Conservation (phyloP, 2,113 vertebrate genomes). For the Dasyornis broadbenti region DNA sequence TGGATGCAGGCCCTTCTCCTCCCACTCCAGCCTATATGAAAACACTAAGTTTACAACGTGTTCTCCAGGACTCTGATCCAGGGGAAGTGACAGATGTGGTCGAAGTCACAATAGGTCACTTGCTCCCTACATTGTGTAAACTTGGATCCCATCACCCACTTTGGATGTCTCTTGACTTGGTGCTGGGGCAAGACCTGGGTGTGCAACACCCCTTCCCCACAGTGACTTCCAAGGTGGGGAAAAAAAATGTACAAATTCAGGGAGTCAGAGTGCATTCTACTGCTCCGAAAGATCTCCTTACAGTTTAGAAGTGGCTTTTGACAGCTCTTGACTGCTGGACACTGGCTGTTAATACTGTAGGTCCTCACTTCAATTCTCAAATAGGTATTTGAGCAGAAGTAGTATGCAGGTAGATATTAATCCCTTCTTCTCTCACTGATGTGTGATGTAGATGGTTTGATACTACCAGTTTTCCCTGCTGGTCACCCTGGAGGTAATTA, state of each 20-base stretch:
- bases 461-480: background rate
- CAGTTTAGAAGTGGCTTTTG: background rate
- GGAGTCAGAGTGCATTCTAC: fast-evolving
- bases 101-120: background rate
- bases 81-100: background rate
- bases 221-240: fast-evolving
- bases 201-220: background rate
- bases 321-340: background rate
- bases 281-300: background rate
- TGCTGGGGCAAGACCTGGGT: background rate
- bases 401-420: background rate
- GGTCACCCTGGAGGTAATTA: background rate
- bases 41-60: background rate
- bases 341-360: background rate
- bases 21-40: background rate
- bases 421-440: background rate
- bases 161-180: background rate
- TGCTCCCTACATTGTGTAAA: background rate
- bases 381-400: background rate
- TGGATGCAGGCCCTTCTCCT: background rate
- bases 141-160: background rate
- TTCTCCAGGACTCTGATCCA: background rate
- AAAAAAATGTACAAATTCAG: background rate
- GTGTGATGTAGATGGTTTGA: background rate
- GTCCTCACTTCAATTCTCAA: background rate